Evolutionary conservation across 2,888 invertebrate species (phyloP), one percentile per base, ranked within the genome.

Genomic region (Thymelicus acteon): DNA sequence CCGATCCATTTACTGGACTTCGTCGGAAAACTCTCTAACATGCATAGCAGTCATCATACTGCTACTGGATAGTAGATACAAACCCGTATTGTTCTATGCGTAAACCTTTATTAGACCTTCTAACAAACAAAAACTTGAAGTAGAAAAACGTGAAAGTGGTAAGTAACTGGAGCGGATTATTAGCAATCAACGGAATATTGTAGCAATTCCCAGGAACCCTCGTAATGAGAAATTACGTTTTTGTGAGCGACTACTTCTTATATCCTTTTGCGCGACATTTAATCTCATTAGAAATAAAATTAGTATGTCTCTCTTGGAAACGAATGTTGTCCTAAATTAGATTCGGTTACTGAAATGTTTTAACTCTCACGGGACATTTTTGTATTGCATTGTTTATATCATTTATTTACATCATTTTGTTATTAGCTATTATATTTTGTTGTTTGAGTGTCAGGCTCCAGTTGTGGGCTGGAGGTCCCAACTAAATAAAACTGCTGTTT

Each of bases 201-300:
- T 57, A 57, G 57, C 57, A 12, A 57, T 57, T 57, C 57, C 57
- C 57, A 52, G 31, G 57, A 13, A 2, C 57, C 57, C 37, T 48
- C 15, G 49, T 63, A 62, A 63, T 63, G 8, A 63, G 39, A 49
- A 63, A 63, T 63, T 10, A 63, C 12, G 52, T 44, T 49, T 24
- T 62, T 48, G 63, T 52, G 15, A 49, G 40, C 19, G 24, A 61
- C 19, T 52, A 7, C 39, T 52, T 39, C 63, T 49, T 15, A 49
- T 49, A 49, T 52, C 15, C 6, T 39, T 12, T 52, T 37, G 15
- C 52, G 39, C 39, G 47, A 39, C 47, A 39, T 49, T 62, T 62
- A 62, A 62, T 62, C 62, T 62, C n/a, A 52, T 63, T 63, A 39
- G 37, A 63, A 31, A 19, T 19, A 19, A 19, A 19, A 48, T 37